Conservation (phyloP, 1,140 invertebrate species). For the Achroia grisella region DNA sequence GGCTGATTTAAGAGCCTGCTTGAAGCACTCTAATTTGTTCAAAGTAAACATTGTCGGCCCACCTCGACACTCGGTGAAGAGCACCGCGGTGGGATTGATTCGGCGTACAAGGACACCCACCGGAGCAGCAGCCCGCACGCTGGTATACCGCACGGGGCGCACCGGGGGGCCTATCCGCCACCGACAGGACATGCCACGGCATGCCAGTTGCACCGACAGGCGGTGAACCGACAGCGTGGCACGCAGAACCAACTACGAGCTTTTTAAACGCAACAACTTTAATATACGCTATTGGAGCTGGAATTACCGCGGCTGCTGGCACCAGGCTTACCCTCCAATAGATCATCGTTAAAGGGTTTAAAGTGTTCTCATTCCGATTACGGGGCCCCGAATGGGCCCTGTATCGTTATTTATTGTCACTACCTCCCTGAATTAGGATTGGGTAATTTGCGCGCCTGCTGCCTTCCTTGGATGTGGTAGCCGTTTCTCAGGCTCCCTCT, state of each 20-base stretch:
- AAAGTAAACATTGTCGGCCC: slow-evolving; percentile 83
- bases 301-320: slow-evolving; percentile 93
- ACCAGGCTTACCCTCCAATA: slow-evolving; percentile 94
- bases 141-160: no score
- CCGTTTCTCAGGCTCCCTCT: slow-evolving; percentile 92
- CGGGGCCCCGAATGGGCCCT: slow-evolving; percentile 83
- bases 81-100: slow-evolving; percentile 73
- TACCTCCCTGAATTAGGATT: slow-evolving; percentile 84
- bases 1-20: slow-evolving; percentile 77
- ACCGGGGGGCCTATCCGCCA: slow-evolving; percentile 62
- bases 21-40: slow-evolving; percentile 91
- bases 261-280: slow-evolving; percentile 88
- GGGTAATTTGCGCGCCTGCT: slow-evolving; percentile 93
- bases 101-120: slow-evolving; percentile 78
- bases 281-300: slow-evolving; percentile 93
- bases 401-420: slow-evolving; percentile 93
- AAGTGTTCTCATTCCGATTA: slow-evolving; percentile 93
- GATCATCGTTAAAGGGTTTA: slow-evolving; percentile 92
- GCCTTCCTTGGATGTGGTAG: slow-evolving; percentile 95
- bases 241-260: slow-evolving; percentile 77
- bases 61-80: slow-evolving; percentile 78
- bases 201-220: slow-evolving; percentile 72
- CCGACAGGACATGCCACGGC: slow-evolving; percentile 63
- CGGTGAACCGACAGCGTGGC: slow-evolving; percentile 69
- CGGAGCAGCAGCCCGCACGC: no score